phyloP scores from a whole-genome alignment of 2,113 vertebrate genomes.

The Myrmophylax atrothorax region DNA sequence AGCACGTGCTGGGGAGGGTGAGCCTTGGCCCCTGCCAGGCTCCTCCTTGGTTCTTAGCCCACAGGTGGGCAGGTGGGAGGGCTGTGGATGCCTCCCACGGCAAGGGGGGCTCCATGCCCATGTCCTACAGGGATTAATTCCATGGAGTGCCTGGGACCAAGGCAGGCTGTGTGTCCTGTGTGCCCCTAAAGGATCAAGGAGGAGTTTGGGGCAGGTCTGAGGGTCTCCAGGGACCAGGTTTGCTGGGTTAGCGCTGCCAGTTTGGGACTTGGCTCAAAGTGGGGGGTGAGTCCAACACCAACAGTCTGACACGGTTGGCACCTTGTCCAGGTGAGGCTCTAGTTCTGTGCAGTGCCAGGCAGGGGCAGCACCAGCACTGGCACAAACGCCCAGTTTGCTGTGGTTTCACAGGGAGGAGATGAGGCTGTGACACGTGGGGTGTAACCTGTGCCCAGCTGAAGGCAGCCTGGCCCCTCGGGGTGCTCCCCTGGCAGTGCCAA shows the following conservation, averaged over 20 bases:
- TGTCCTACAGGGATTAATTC: rapidly evolving
- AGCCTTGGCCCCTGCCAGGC: background rate
- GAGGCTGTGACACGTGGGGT: background rate
- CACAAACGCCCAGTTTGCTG: rapidly evolving
- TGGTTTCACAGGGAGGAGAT: background rate
- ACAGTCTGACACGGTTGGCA: background rate
- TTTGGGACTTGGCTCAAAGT: too few species aligned
- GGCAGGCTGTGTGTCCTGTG: background rate
- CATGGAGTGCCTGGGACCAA: background rate
- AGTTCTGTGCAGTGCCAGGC: background rate
- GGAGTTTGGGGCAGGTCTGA: background rate
- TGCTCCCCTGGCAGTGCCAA: background rate
- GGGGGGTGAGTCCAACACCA: rapidly evolving
- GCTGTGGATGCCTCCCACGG: rapidly evolving
- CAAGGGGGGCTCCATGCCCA: rapidly evolving
- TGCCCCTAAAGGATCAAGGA: background rate
- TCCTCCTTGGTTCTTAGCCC: background rate
- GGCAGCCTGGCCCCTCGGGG: background rate
- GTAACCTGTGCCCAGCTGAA: too few species aligned
- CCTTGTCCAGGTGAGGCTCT: background rate
- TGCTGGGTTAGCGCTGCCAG: too few species aligned
- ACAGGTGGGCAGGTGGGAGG: rapidly evolving
- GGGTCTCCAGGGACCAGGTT: rapidly evolving
- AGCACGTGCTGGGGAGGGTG: background rate
- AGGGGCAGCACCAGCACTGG: background rate